A percentile compares a stretch with the other conserved stretches of the same genome.
These are phyloP conservation scores for Beaufortia kweichowensis DNA, from an alignment of 2,113 vertebrate species.

Conservation along the genomic window DNA sequence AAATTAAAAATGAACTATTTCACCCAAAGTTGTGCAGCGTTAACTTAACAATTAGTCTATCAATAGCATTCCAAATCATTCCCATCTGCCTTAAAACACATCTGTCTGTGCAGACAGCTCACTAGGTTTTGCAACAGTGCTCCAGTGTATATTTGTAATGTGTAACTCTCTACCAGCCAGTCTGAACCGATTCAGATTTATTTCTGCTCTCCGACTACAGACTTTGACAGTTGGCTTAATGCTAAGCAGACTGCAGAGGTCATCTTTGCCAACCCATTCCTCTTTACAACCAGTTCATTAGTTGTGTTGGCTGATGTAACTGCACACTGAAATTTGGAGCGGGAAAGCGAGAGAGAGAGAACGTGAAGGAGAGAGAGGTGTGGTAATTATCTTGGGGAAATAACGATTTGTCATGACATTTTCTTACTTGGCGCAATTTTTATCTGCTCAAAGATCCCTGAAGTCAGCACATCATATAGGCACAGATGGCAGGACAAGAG, in stretches of 20 bases:
- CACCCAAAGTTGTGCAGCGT: too few relatives aligned
- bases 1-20: too few relatives aligned
- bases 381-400: conserved; percentile 69
- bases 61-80: too few relatives aligned
- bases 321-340: conserved; percentile 46
- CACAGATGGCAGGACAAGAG: conserved; percentile 71
- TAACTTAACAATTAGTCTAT: too few relatives aligned
- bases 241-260: conserved; percentile 39
- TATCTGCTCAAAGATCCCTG: conserved; percentile 77
- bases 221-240: conserved; percentile 36
- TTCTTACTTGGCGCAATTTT: conserved; percentile 69
- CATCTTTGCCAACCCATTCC: conserved; percentile 53
- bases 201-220: background rate
- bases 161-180: background rate
- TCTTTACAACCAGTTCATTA: conserved; percentile 54
- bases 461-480: conserved; percentile 64
- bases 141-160: background rate
- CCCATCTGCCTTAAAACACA: too few relatives aligned
- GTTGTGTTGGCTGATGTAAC: conserved; percentile 48
- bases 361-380: conserved; percentile 53
- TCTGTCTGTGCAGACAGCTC: too few relatives aligned
- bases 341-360: conserved; percentile 48
- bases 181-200: background rate
- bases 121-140: too few relatives aligned
- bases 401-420: conserved; percentile 77